Evolutionary conservation across 1,140 invertebrate genomes (phyloP).

Genomic region (Yoshiicerus persimilis): DNA sequence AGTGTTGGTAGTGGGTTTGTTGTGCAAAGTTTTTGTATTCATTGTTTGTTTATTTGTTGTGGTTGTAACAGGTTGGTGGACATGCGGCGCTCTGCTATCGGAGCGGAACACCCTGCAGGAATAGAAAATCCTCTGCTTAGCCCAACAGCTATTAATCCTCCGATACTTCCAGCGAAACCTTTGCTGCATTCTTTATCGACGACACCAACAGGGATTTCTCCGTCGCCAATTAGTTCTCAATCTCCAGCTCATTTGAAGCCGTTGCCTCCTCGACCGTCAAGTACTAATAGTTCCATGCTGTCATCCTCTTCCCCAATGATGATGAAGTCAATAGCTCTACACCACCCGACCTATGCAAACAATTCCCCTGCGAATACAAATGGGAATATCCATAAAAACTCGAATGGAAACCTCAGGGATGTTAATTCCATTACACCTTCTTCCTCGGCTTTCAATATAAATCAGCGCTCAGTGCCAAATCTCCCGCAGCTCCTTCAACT

Average conservation of each 20-base stretch:
- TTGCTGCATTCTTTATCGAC: neutral
- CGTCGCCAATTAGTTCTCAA: neutral
- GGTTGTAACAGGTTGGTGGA: slow-evolving; percentile 48
- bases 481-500: slow-evolving; percentile 41
- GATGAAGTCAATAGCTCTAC: slow-evolving; percentile 32
- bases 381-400: neutral
- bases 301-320: neutral
- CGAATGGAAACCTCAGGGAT: neutral
- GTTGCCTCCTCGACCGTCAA: slow-evolving; percentile 41
- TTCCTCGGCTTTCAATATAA: slow-evolving; percentile 32
- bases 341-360: slow-evolving; percentile 3
- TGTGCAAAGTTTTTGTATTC: neutral
- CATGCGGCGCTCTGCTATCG: slow-evolving; percentile 48
- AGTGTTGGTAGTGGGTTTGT: neutral
- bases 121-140: neutral
- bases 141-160: slow-evolving; percentile 29
- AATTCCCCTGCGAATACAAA: neutral
- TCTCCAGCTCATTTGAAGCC: slow-evolving; percentile 38
- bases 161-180: slow-evolving; percentile 45
- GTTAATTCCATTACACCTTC: slow-evolving; percentile 1
- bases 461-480: slow-evolving; percentile 44
- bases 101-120: slow-evolving; percentile 34
- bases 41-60: slow-evolving; percentile 15
- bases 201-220: neutral
- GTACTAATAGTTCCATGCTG: slow-evolving; percentile 33